Evolutionary conservation across 1,140 invertebrate species (phyloP), one percentile per base, ranked within the genome.

Genomic region (Dreissena rostriformis): DNA sequence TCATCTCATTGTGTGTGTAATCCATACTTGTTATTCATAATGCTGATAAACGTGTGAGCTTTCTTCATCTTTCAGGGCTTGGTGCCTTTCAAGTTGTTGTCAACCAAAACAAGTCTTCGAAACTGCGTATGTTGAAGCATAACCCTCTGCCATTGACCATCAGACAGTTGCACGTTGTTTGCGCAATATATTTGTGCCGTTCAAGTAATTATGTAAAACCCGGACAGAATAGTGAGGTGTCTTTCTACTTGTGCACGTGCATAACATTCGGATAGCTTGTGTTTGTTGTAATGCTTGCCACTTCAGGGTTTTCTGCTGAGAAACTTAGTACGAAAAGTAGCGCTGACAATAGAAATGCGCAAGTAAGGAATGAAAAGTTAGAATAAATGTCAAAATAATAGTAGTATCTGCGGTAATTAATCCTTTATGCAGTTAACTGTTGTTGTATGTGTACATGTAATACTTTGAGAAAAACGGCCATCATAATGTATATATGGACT

Each of bases 171-270:
- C 57, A 67, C 49, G 39, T 82, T 53, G 39, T 67, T 74, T n/a
- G 53, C 11, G 55, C 71, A 1, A 26, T 82, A 57, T 22, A 75
- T 63, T 17, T 75, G 11, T 82, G 80, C 39, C 80, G 75, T 19
- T 26, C 75, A 15, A 61, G 28, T 52, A 63, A 82, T 55, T 75
- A 82, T 28, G 19, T 82, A 12, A 82, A 82, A 68, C 80, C 80
- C 12, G 71, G 39, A 0, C 71, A 75, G 6, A 26, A 55, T 49
- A 29, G 57, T 51, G 53, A 71, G 19, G 28, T 75, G 19, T 67
- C 75, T 52, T 82, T 74, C 29, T 82, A 82, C 29, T 28, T 67
- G 66, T 51, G 74, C 8, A 82, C 80, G 24, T 82, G 52, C 52
- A 0, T 68, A 11, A 82, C 74, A 28, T 82, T 82, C 51, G 72